Evolutionary conservation across 2,113 vertebrate genomes (phyloP).

Genomic region (Raja brachyura): DNA sequence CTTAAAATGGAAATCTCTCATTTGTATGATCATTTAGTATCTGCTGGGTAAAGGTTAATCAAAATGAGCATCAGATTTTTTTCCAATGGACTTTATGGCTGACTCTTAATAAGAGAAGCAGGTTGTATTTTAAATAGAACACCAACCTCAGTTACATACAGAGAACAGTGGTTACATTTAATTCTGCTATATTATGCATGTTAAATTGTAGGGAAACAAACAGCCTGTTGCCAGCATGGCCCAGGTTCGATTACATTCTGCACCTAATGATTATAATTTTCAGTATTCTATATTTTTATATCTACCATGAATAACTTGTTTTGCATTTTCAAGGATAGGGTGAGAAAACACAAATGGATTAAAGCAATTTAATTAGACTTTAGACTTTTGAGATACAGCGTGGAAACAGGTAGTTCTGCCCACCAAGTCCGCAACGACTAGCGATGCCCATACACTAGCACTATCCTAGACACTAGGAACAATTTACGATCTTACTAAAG

Average conservation of each 20-base stretch:
- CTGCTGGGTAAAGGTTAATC: conserved; percentile 30
- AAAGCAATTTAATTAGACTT: background rate
- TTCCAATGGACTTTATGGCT: background rate
- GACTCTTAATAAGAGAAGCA: background rate
- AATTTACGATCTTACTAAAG: no score
- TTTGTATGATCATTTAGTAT: conserved; percentile 1
- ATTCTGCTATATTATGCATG: background rate
- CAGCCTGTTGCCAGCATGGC: background rate
- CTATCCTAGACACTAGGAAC: no score
- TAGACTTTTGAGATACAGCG: no score
- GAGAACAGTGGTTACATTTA: background rate
- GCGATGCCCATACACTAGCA: no score
- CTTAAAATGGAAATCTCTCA: conserved; percentile 14
- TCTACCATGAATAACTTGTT: background rate
- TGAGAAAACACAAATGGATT: background rate
- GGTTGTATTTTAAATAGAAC: background rate
- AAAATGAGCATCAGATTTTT: background rate
- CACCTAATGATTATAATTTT: background rate
- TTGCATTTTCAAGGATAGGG: background rate
- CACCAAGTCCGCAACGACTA: no score
- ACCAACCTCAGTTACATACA: background rate
- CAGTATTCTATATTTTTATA: background rate
- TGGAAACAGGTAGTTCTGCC: no score
- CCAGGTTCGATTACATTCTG: background rate
- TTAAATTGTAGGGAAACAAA: background rate